A percentile compares a stretch with the other conserved stretches of the same genome.
Evolutionary conservation across 1,140 invertebrate genomes (phyloP).

Genomic region (Drosophila parvula): DNA sequence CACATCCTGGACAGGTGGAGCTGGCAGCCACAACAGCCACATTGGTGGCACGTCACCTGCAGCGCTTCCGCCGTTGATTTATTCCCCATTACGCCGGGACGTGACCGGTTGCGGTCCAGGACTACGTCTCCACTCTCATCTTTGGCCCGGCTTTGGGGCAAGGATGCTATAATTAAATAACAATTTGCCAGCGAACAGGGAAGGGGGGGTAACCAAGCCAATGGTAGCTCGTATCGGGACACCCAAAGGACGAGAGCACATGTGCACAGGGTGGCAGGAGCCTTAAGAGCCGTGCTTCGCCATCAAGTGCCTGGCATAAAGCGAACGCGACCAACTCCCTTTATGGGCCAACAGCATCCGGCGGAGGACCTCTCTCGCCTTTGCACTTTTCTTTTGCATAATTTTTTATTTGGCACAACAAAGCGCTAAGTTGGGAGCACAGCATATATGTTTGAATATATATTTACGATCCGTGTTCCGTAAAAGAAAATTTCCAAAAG

Average conservation of each 20-base stretch:
- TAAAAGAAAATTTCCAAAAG: background rate
- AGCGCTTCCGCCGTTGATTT: slow-evolving; percentile 65
- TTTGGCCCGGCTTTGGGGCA: slow-evolving; percentile 11
- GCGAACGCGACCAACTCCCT: slow-evolving; percentile 47
- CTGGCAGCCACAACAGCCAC: slow-evolving; percentile 28
- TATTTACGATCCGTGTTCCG: background rate
- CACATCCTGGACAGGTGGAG: slow-evolving; percentile 37
- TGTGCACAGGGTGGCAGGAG: slow-evolving; percentile 22
- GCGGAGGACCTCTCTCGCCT: slow-evolving; percentile 18
- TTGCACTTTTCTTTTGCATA: slow-evolving; percentile 27
- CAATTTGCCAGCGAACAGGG: slow-evolving; percentile 49
- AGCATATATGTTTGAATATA: slow-evolving; percentile 2
- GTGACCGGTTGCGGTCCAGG: slow-evolving; percentile 42
- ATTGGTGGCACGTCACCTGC: slow-evolving; percentile 44
- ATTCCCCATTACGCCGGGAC: slow-evolving; percentile 63
- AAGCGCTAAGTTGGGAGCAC: slow-evolving; percentile 15
- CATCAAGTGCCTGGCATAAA: slow-evolving; percentile 47
- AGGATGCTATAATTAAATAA: slow-evolving; percentile 71
- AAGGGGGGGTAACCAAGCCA: slow-evolving; percentile 8
- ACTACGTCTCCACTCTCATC: slow-evolving; percentile 2
- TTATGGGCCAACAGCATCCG: slow-evolving; percentile 41
- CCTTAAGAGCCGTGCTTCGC: slow-evolving; percentile 14
- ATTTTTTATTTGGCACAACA: slow-evolving; percentile 21
- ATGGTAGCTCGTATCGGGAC: slow-evolving; percentile 12
- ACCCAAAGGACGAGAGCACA: slow-evolving; percentile 42